Base-by-base conservation (phyloP, 2,113 vertebrate species). In the Ifrita kowaldi region DNA sequence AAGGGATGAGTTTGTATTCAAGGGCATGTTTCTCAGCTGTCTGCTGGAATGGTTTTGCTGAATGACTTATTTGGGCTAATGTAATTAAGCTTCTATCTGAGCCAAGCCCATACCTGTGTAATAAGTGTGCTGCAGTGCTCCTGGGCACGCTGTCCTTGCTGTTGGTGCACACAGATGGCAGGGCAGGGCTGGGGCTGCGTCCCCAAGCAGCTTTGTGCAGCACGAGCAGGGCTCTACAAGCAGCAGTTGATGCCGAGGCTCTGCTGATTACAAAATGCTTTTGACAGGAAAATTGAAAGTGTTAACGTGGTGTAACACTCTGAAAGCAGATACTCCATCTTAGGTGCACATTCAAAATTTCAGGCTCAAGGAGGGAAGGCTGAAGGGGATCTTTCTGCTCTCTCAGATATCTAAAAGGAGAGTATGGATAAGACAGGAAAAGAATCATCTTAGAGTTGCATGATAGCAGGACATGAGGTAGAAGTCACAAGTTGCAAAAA, bases 21-120 rank as follows among this genome's bases (percentile, higher is more conserved):
- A 83, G 81, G 26, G 7, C 16, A 3, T 39, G 21, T 74, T 79
- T 79, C 24, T 46, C 28, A 19, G 46, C 81, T 5, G 27, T 68
- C 89, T 87, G 63, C 55, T 77, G 82, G 76, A 79, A 64, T 8
- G 15, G 33, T 80, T 95, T 82, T 87, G 53, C 81, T 91, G 78
- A 95, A 71, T 76, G 80, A 91, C 81, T 93, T 89, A 93, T 73
- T 79, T 83, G 84, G 81, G 49, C 81, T 95, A 94, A 96, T 94
- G 84, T 91, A 89, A 91, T 91, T 94, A 96, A 94, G 87, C 53
- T 85, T 87, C 56, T 30, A 9, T 87, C 47, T 0, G 0, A 92
- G 56, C 57, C 64, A 59, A 87, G 49, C 44, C 44, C 46, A 9
- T 39, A 65, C 70, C 84, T 87, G 73, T 76, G 37, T 53, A 7